Base-by-base conservation (phyloP, 2,113 vertebrate species). In the Zonotrichia leucophrys region DNA sequence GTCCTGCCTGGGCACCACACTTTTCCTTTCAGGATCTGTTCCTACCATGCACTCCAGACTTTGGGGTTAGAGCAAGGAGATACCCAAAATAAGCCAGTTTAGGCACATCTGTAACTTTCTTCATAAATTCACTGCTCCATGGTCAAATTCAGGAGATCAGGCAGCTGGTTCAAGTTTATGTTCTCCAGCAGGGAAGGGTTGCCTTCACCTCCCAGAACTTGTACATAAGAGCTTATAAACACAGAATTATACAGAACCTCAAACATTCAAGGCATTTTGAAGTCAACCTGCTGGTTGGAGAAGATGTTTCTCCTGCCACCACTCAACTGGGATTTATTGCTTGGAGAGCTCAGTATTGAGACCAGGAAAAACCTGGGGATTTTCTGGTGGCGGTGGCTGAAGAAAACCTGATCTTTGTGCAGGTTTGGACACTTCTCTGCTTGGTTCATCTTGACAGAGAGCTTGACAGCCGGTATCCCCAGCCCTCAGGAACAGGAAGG, bases 241-340 rank as follows among this genome's bases (percentile, higher is more conserved):
- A 50, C 58, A 14, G 94, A 95, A 94, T 87, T 95, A 92, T 6
- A 41, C 21, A 62, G 66, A 83, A 68, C 59, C 72, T 86, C 94
- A 85, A 86, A 90, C 23, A 55, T 95, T 76, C 70, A 80, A 95
- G 87, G 80, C 52, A 92, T 92, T 91, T 87, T 55, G 66, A 94
- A 93, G 95, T 82, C 2, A 8, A 72, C 30, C 83, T 93, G 90
- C 75, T 93, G 63, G 79, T 59, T 93, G 59, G 85, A 92, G 94
- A 89, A 90, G 67, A 74, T 72, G 28, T 25, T 85, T 74, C 68
- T 83, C 37, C 77, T 92, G 82, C 44, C 37, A 37, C 85, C 50
- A 64, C 5, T 2, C 74, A 60, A 7, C 31, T 24, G 44, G 33
- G 50, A 46, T 83, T 83, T 85, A 69, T 62, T 76, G 75, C 42